Evolutionary conservation across 2,113 vertebrate species (phyloP).

Genomic region (Pomatostomus ruficeps): DNA sequence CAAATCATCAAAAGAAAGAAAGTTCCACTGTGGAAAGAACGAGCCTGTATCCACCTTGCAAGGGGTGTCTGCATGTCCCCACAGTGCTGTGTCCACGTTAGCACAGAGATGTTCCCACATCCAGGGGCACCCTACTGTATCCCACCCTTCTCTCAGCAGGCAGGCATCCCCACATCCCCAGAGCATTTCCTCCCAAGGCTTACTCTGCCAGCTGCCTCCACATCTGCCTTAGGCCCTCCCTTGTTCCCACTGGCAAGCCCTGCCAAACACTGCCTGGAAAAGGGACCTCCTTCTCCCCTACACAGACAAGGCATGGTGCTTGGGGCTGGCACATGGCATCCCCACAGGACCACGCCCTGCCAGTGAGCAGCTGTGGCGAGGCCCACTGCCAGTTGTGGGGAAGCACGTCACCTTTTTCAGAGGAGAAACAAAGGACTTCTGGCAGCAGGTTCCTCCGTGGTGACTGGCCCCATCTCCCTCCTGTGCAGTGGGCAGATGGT

Average conservation of each 20-base stretch:
- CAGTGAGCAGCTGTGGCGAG: fast-evolving
- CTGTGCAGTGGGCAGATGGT: not conserved
- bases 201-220: fast-evolving
- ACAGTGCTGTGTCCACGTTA: fast-evolving
- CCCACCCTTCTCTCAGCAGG: not conserved
- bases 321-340: not conserved
- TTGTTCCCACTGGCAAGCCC: not conserved
- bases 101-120: not conserved
- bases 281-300: not conserved
- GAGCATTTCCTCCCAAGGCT: not conserved
- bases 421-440: not conserved
- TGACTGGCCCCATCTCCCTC: fast-evolving
- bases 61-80: not conserved
- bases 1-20: not conserved
- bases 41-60: fast-evolving
- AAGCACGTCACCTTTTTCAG: not conserved
- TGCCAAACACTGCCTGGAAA: not conserved
- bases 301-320: fast-evolving
- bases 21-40: fast-evolving
- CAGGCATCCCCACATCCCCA: fast-evolving
- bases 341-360: not conserved
- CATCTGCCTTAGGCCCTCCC: not conserved
- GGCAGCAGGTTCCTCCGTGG: not conserved
- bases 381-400: not conserved
- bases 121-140: not conserved